Conservation (phyloP, 1,140 invertebrate genomes). For the Platorchestia sp. region DNA sequence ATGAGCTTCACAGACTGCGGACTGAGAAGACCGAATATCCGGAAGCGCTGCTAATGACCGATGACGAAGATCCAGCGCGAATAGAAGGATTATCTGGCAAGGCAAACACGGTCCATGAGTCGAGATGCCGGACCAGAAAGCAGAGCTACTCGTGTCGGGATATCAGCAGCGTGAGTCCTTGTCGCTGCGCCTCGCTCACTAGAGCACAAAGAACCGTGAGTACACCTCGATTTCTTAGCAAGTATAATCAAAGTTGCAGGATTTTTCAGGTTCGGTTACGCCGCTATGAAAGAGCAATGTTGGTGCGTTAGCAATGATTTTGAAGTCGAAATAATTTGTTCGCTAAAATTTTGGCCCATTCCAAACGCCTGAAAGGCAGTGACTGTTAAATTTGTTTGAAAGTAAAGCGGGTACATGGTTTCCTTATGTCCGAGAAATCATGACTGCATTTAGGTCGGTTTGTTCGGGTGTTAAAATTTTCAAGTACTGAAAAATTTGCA, state of each 20-base stretch:
- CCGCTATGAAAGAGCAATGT: too few species aligned
- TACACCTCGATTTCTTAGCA: background rate
- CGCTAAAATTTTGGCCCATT: background rate
- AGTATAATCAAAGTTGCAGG: background rate
- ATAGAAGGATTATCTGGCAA: background rate
- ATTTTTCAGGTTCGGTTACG: background rate
- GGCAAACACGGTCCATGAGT: background rate
- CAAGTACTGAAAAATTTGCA: background rate
- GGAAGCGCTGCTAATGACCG: background rate
- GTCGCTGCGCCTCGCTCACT: conserved; percentile 14
- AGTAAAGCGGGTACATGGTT: background rate
- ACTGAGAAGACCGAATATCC: conserved; percentile 7
- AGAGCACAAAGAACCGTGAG: conserved; percentile 15
- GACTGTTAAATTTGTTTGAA: background rate
- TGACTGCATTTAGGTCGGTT: background rate
- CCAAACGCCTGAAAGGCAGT: background rate
- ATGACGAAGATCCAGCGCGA: background rate
- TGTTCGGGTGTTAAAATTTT: background rate
- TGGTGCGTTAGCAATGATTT: too few species aligned
- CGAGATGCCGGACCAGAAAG: background rate
- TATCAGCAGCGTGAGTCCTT: background rate
- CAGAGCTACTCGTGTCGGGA: conserved; percentile 15
- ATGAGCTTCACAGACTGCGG: conserved; percentile 22
- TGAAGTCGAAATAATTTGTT: too few species aligned
- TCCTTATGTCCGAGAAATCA: background rate